A percentile compares a stretch with the other conserved stretches of the same genome.
phyloP scores from a whole-genome alignment of 2,113 vertebrate genomes.

The Hyaena hyaena region DNA sequence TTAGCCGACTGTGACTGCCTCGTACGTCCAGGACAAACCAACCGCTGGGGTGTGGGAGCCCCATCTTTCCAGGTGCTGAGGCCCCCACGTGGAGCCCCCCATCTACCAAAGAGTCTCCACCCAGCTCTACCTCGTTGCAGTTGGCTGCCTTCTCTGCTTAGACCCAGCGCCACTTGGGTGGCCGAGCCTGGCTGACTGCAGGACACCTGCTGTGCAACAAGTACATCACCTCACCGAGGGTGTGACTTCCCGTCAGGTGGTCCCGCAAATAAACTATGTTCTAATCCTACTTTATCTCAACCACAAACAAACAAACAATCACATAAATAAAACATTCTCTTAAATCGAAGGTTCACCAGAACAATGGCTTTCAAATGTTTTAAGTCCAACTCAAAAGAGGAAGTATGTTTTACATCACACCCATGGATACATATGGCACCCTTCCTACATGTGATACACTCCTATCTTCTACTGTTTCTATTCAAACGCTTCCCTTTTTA shows the following conservation, averaged over 20 bases:
- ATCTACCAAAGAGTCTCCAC: not conserved
- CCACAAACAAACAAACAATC: not conserved
- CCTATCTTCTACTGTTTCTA: not conserved
- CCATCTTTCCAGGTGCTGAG: not conserved
- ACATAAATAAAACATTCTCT: not conserved
- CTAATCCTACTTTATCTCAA: not conserved
- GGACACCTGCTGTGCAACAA: not conserved
- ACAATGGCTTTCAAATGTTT: not conserved
- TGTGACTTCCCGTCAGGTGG: not conserved
- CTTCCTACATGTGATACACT: not conserved
- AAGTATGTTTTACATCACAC: slow-evolving; percentile 1
- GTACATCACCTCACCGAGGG: too few species aligned
- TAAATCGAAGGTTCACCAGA: not conserved
- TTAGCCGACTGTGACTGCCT: not conserved
- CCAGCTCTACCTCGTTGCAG: not conserved
- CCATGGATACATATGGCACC: not conserved
- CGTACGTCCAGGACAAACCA: not conserved
- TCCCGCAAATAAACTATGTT: not conserved
- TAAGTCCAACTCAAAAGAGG: not conserved
- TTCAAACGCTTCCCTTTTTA: not conserved
- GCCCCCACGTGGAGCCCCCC: not conserved
- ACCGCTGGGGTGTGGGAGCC: accelerated
- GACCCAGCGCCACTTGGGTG: not conserved
- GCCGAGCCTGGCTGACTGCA: accelerated
- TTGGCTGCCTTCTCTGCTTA: not conserved